These are phyloP conservation scores for Acanthornis magna DNA, from an alignment of 2,797 vertebrate species.

Conservation along the genomic window DNA sequence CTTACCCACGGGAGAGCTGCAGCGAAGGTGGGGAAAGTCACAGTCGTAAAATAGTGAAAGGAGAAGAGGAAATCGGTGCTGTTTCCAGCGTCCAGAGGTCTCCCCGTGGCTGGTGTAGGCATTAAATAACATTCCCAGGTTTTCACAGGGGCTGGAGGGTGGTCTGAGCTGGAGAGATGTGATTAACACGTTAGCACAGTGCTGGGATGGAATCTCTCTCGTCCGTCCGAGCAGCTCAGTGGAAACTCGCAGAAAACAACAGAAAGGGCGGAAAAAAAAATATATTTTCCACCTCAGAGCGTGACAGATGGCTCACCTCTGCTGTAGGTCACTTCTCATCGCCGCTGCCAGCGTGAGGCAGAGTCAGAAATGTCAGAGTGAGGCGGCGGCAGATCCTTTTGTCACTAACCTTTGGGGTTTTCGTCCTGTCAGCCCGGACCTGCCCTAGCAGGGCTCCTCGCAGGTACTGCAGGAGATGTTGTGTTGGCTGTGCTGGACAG, in stretches of 20 bases:
- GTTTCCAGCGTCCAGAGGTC: neutral
- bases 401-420: neutral
- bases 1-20: neutral
- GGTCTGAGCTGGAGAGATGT: neutral
- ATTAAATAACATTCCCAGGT: neutral
- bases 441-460: neutral
- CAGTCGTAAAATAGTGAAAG: neutral
- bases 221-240: neutral
- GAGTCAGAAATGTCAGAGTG: neutral
- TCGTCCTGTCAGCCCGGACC: neutral
- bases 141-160: neutral
- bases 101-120: too few species aligned
- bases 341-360: neutral
- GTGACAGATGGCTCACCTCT: neutral
- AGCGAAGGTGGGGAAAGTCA: neutral
- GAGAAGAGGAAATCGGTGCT: neutral
- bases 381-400: neutral
- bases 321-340: neutral
- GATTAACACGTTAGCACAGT: accelerated
- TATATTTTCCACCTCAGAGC: neutral
- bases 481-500: neutral
- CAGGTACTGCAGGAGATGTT: neutral
- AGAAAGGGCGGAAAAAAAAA: neutral
- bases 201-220: neutral
- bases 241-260: neutral